Evolutionary conservation across 1,140 invertebrate species (phyloP).

Genomic region (Holotrichia oblita): DNA sequence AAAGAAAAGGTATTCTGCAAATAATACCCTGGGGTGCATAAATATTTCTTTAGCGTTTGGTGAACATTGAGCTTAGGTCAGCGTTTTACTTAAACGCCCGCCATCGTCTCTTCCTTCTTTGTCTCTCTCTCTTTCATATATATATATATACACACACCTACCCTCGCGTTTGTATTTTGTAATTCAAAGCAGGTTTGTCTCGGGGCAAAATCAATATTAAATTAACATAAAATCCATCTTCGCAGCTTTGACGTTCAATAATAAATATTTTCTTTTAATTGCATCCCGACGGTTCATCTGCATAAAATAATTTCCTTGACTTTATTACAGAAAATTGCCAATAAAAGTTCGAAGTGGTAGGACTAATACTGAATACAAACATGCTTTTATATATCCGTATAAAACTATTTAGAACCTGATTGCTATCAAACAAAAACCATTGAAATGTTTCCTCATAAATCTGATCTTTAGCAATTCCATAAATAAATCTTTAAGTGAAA

Average conservation of each 20-base stretch:
- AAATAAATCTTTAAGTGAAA: no score
- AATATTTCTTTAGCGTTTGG: constrained; percentile 39
- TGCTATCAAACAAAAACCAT: no score
- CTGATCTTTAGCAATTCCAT: no score
- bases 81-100: constrained; percentile 39
- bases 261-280: constrained; percentile 37
- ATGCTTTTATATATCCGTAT: background rate
- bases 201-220: constrained; percentile 31
- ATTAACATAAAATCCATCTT: constrained; percentile 39
- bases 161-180: constrained; percentile 16
- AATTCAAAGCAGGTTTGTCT: constrained; percentile 38
- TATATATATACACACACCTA: no score
- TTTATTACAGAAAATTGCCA: background rate
- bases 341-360: constrained; percentile 4
- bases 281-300: constrained; percentile 9
- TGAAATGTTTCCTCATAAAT: no score
- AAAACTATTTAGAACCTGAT: no score
- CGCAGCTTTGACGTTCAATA: constrained; percentile 24
- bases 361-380: background rate
- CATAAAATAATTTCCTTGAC: constrained; percentile 20
- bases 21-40: constrained; percentile 39
- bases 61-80: constrained; percentile 38
- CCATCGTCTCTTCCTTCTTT: background rate
- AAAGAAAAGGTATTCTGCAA: constrained; percentile 41
- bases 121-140: background rate